phyloP scores from a whole-genome alignment of 2,888 invertebrate genomes.

The Mamestra brassicae region DNA sequence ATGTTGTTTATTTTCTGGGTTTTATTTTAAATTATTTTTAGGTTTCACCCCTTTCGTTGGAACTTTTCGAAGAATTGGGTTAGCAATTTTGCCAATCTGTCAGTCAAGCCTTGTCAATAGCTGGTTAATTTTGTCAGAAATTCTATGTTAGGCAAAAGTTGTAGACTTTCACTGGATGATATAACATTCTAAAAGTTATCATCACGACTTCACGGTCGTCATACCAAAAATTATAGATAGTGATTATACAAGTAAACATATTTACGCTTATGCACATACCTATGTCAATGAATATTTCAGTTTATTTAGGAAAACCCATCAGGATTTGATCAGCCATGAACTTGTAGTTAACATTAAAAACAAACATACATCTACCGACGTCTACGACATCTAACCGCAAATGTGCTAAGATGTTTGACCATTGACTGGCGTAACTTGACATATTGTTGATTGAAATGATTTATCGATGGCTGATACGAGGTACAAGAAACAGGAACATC shows the following conservation, averaged over 20 bases:
- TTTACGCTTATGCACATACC: background rate
- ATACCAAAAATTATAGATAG: background rate
- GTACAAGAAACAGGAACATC: too few relatives aligned
- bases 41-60: too few relatives aligned
- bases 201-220: background rate
- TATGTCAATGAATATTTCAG: background rate
- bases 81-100: background rate
- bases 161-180: background rate
- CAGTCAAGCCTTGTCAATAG: too few relatives aligned
- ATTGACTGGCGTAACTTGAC: constrained; percentile 6
- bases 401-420: constrained; percentile 23
- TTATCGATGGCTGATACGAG: too few relatives aligned
- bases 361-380: constrained; percentile 7
- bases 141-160: background rate
- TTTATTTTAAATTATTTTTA: background rate
- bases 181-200: background rate
- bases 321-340: constrained; percentile 23
- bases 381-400: constrained; percentile 3
- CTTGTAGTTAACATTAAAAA: constrained; percentile 12
- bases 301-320: constrained; percentile 7
- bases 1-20: background rate
- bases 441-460: background rate
- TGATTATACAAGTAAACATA: background rate
- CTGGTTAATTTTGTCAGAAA: background rate
- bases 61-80: background rate